phyloP scores from a whole-genome alignment of 2,888 invertebrate species.

The Metellina segmentata region DNA sequence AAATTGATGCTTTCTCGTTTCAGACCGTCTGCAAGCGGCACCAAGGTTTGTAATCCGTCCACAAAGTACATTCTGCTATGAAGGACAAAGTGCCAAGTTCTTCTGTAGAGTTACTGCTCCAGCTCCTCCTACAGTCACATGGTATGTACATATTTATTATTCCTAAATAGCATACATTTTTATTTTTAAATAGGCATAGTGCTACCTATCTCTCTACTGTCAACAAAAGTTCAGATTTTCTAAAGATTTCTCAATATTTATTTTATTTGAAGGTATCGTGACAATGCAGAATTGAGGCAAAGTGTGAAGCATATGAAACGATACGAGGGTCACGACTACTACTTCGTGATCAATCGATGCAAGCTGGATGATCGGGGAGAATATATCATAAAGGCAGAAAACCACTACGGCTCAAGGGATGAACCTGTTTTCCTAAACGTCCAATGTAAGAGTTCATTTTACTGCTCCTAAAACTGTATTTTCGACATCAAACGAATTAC shows the following conservation, averaged over 20 bases:
- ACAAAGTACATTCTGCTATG: slow-evolving; percentile 96
- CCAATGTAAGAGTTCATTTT: slow-evolving; percentile 87
- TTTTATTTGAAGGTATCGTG: slow-evolving; percentile 84
- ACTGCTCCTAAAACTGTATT: too few relatives aligned
- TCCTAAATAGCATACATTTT: too few relatives aligned
- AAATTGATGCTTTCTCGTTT: neutral
- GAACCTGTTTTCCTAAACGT: slow-evolving; percentile 98
- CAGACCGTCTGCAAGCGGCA: slow-evolving; percentile 96
- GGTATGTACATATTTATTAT: slow-evolving; percentile 83
- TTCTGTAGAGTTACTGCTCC: slow-evolving; percentile 96
- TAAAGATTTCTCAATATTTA: neutral
- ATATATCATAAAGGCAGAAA: slow-evolving; percentile 97
- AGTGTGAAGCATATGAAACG: slow-evolving; percentile 99
- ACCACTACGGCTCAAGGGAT: slow-evolving; percentile 96
- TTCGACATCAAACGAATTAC: too few relatives aligned
- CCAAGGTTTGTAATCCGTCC: slow-evolving; percentile 99
- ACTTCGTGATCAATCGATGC: slow-evolving; percentile 97
- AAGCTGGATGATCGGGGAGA: slow-evolving; percentile 98
- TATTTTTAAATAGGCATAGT: neutral
- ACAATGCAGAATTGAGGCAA: slow-evolving; percentile 95
- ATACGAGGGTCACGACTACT: slow-evolving; percentile 97
- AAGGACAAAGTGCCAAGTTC: slow-evolving; percentile 98
- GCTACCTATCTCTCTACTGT: neutral
- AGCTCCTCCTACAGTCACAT: slow-evolving; percentile 92
- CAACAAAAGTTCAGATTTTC: neutral